Evolutionary conservation across 2,888 invertebrate genomes (phyloP).

Genomic region (Harpagoxenus sublaevis): DNA sequence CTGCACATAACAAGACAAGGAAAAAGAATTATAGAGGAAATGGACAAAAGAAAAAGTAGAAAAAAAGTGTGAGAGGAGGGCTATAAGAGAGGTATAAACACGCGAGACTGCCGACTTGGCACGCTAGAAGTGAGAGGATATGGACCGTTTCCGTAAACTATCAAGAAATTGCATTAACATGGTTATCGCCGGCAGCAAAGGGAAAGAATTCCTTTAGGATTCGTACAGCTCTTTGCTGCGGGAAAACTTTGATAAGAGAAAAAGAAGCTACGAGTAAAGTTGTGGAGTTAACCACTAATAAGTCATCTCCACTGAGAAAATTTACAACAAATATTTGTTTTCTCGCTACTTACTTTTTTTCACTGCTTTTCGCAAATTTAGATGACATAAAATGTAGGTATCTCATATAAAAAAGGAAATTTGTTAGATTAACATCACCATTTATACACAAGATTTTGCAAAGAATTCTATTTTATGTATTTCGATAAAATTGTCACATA

Average conservation of each 20-base stretch:
- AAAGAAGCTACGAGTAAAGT: slow-evolving; percentile 26
- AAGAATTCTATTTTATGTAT: background rate
- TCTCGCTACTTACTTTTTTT: slow-evolving; percentile 57
- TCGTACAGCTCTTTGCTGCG: slow-evolving; percentile 14
- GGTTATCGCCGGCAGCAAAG: slow-evolving; percentile 52
- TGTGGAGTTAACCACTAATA: slow-evolving; percentile 68
- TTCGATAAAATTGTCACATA: background rate
- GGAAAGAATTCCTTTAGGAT: slow-evolving; percentile 58
- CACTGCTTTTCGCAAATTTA: background rate
- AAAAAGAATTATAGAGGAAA: slow-evolving; percentile 8
- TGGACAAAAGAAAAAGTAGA: slow-evolving; percentile 1
- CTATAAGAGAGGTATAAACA: slow-evolving; percentile 29
- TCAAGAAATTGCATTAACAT: slow-evolving; percentile 71
- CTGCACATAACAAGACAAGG: background rate
- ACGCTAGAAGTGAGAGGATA: slow-evolving; percentile 61
- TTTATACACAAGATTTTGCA: background rate
- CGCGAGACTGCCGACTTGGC: slow-evolving; percentile 62
- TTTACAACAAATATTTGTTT: slow-evolving; percentile 75
- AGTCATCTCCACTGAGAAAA: slow-evolving; percentile 63
- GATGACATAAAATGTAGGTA: background rate
- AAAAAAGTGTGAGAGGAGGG: slow-evolving; percentile 14
- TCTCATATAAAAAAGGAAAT: background rate
- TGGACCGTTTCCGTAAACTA: slow-evolving; percentile 69
- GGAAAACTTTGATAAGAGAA: slow-evolving; percentile 50
- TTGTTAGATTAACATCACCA: background rate